phyloP scores from a whole-genome alignment of 2,113 vertebrate genomes.

The Coptodon bakossiorum region DNA sequence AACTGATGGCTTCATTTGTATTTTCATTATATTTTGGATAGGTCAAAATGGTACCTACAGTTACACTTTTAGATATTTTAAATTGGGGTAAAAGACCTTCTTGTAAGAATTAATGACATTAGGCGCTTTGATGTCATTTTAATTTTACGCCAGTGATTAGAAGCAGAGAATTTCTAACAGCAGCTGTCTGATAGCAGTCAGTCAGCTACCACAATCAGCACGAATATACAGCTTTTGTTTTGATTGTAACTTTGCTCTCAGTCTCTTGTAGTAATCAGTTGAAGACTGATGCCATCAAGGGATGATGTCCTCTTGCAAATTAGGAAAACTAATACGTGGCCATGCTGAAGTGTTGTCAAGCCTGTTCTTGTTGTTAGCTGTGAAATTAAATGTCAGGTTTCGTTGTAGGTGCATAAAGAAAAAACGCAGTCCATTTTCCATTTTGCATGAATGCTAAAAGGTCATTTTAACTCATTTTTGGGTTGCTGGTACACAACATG shows the following conservation, averaged over 20 bases:
- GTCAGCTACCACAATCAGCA: neutral
- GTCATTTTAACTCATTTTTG: neutral
- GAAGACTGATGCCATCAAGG: neutral
- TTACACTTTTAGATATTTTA: neutral
- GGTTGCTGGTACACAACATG: neutral
- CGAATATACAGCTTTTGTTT: neutral
- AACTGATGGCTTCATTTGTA: neutral
- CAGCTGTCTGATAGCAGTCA: neutral
- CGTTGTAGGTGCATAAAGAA: neutral
- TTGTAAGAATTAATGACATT: neutral
- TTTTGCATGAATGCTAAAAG: neutral
- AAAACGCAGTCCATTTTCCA: neutral
- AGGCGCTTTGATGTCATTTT: neutral
- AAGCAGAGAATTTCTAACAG: neutral
- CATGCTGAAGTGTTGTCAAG: neutral
- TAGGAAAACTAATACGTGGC: neutral
- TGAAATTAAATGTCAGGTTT: neutral
- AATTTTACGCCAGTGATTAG: neutral
- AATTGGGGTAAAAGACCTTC: neutral
- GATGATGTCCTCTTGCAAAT: neutral
- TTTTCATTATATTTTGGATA: neutral
- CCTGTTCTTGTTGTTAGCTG: neutral
- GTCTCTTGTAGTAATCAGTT: neutral
- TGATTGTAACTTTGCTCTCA: neutral
- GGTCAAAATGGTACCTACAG: neutral